Percentiles rank a stretch among this genome's conserved stretches.
Evolutionary conservation across 2,888 invertebrate genomes (phyloP).

Genomic region (Slavum lentiscoides): DNA sequence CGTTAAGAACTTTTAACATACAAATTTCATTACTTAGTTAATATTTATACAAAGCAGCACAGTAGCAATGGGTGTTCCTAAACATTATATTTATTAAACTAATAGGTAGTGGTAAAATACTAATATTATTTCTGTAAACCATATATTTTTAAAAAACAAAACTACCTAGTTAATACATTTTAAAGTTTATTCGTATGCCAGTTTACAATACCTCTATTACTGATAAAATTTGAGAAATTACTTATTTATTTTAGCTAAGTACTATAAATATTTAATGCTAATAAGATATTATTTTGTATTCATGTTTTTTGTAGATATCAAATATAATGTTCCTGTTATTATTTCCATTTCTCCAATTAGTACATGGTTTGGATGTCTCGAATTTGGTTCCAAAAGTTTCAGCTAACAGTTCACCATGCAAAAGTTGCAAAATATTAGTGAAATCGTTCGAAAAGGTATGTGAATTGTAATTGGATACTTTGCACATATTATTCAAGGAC

Average conservation of each 20-base stretch:
- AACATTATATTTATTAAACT: background rate
- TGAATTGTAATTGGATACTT: background rate
- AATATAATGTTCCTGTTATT: conserved; percentile 30
- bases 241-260: background rate
- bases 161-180: too few species aligned
- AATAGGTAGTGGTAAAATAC: background rate
- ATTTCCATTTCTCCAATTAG: conserved; percentile 6
- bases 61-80: too few species aligned
- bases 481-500: background rate
- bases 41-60: too few species aligned
- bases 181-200: too few species aligned
- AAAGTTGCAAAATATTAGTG: conserved; percentile 73
- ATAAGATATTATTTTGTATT: background rate
- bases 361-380: conserved; percentile 29
- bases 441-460: conserved; percentile 72
- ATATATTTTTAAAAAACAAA: too few species aligned
- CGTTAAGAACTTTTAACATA: too few species aligned
- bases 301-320: conserved; percentile 28
- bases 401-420: conserved; percentile 69
- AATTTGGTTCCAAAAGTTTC: conserved; percentile 60
- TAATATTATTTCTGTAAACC: background rate
- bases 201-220: too few species aligned
- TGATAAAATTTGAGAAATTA: background rate
- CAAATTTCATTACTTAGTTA: too few species aligned
- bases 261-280: background rate